phyloP scores from a whole-genome alignment of 1,140 invertebrate genomes.

The Drosophila parvula region DNA sequence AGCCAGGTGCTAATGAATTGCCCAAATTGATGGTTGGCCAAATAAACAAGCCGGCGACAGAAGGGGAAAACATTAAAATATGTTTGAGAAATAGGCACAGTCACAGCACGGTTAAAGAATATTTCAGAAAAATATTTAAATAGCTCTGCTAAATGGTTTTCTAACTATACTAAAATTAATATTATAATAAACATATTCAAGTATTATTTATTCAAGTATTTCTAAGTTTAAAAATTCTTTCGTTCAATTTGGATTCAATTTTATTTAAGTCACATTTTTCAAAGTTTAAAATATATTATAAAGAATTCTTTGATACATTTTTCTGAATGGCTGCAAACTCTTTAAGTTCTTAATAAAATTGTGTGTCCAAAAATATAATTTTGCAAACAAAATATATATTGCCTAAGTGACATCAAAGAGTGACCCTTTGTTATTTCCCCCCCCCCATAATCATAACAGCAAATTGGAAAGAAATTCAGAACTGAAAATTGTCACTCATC shows the following conservation, averaged over 20 bases:
- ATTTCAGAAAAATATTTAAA: neutral
- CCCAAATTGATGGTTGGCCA: conserved; percentile 32
- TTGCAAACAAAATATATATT: too few relatives aligned
- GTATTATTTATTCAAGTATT: too few relatives aligned
- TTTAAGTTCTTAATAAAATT: neutral
- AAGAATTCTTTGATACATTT: fast-evolving
- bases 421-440: neutral
- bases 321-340: neutral
- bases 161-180: too few relatives aligned
- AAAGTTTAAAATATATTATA: neutral
- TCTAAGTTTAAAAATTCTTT: neutral
- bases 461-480: conserved; percentile 4
- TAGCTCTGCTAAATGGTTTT: neutral
- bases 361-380: neutral
- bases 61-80: conserved; percentile 4
- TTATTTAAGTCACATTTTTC: neutral
- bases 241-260: neutral
- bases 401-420: neutral
- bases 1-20: conserved; percentile 55
- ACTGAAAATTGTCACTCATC: conserved; percentile 11
- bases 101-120: neutral
- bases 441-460: neutral
- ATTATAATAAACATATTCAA: too few relatives aligned
- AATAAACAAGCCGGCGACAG: neutral
- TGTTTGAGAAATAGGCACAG: neutral